Conservation (phyloP, 2,797 vertebrate genomes). For the Hippopotamyrus pictus region DNA sequence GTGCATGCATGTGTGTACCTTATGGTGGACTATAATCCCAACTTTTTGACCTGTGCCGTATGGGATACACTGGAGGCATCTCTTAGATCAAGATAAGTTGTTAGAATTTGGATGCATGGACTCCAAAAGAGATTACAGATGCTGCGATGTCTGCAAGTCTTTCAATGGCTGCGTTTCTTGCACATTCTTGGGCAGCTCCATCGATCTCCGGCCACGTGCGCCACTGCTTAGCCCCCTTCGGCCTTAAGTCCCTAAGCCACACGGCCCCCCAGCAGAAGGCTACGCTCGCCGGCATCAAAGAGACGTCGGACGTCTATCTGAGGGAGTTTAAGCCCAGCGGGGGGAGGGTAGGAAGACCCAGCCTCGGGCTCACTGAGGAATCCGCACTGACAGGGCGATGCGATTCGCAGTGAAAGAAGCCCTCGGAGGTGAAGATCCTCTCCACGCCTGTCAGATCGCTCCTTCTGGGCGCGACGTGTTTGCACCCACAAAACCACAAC, state of each 20-base stretch:
- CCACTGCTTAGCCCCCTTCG: neutral
- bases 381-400: neutral
- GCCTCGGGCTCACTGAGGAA: neutral
- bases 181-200: neutral
- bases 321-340: neutral
- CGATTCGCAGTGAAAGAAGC: neutral
- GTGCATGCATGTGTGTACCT: neutral
- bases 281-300: slow-evolving; percentile 3
- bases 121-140: neutral
- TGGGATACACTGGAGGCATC: neutral
- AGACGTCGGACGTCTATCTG: slow-evolving; percentile 12
- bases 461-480: neutral
- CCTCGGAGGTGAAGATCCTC: neutral
- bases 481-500: neutral
- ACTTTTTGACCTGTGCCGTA: neutral
- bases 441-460: neutral
- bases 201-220: slow-evolving; percentile 10
- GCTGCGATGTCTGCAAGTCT: neutral
- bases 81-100: neutral
- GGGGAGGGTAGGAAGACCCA: neutral
- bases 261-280: neutral
- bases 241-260: slow-evolving; percentile 9
- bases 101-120: neutral
- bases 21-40: neutral
- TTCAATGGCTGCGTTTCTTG: neutral